Evolutionary conservation across 2,113 vertebrate species (phyloP).

Genomic region (Noctilio leporinus): DNA sequence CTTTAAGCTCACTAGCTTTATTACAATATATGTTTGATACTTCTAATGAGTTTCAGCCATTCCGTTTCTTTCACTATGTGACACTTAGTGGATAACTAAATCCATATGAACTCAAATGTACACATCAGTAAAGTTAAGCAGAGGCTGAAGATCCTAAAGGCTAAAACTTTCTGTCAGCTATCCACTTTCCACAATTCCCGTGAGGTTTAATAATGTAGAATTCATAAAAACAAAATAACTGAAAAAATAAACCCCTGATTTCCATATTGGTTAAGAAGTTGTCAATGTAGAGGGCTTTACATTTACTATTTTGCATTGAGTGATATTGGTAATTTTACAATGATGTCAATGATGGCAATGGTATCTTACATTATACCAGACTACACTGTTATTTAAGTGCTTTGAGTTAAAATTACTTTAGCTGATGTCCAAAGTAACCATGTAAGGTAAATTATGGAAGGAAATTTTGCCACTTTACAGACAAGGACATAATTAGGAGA

Average conservation of each 20-base stretch:
- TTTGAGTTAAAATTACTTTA: not conserved
- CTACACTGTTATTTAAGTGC: not conserved
- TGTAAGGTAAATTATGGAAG: not conserved
- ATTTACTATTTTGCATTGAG: not conserved
- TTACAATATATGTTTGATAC: not conserved
- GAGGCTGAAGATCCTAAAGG: not conserved
- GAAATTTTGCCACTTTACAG: not conserved
- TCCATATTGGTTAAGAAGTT: not conserved
- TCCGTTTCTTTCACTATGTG: not conserved
- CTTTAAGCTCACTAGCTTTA: not conserved
- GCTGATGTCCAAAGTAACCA: not conserved
- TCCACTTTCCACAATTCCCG: not conserved
- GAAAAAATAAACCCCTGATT: not conserved
- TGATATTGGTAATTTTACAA: not conserved
- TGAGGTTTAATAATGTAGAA: not conserved
- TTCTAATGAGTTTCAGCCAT: not conserved
- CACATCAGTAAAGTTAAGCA: not conserved
- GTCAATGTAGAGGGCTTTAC: not conserved
- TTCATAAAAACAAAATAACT: not conserved
- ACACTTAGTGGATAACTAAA: not conserved
- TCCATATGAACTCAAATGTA: not conserved
- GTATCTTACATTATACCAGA: not conserved
- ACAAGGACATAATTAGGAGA: not conserved
- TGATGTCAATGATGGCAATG: not conserved
- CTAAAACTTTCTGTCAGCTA: not conserved